Evolutionary conservation across 2,797 vertebrate species (phyloP).

Genomic region (Cercopithecus hamlyni): DNA sequence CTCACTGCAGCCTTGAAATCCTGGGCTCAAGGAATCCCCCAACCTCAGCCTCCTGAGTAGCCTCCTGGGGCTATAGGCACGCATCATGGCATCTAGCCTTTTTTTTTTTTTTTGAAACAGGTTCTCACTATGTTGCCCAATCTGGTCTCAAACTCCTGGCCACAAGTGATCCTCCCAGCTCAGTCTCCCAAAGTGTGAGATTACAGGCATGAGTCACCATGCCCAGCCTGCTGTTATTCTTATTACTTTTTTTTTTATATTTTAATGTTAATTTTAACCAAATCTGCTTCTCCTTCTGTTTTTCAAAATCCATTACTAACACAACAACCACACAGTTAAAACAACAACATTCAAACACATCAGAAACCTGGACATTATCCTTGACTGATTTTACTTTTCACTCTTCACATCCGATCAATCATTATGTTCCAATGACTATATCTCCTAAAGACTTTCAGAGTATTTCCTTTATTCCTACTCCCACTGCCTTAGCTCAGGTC

Average conservation of each 20-base stretch:
- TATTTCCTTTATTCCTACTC: background rate
- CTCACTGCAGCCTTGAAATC: too few relatives aligned
- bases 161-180: too few relatives aligned
- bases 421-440: background rate
- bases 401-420: background rate
- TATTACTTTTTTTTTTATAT: background rate
- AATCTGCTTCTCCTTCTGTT: background rate
- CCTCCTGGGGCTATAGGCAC: too few relatives aligned
- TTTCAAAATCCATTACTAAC: background rate
- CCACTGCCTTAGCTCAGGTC: background rate
- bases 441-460: background rate
- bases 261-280: constrained; percentile 10
- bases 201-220: too few relatives aligned
- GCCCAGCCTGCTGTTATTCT: background rate
- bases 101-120: too few relatives aligned
- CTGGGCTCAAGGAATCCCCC: too few relatives aligned
- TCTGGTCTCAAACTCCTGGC: too few relatives aligned
- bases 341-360: background rate
- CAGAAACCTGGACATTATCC: background rate
- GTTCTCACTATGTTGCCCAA: too few relatives aligned
- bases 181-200: too few relatives aligned
- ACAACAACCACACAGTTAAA: background rate
- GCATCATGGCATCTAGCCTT: too few relatives aligned
- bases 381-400: background rate
- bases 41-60: too few relatives aligned